A percentile compares a stretch with the other conserved stretches of the same genome.
phyloP scores from a whole-genome alignment of 2,113 vertebrate species.

The Sprattus sprattus region DNA sequence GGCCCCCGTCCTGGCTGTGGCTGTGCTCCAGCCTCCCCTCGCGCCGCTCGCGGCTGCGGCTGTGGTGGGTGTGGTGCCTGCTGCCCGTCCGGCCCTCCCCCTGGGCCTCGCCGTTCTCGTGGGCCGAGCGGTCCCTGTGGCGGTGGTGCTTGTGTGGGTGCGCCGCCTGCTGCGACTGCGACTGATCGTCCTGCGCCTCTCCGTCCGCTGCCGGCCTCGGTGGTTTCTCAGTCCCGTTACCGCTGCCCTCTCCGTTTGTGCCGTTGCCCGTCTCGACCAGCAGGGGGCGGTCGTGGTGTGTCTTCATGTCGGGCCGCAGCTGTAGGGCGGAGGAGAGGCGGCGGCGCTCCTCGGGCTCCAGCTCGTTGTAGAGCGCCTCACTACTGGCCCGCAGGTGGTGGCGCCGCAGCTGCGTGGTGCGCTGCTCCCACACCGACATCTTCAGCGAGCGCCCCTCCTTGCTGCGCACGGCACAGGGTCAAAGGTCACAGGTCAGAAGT shows the following conservation, averaged over 20 bases:
- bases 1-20: constrained; percentile 72
- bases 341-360: constrained; percentile 85
- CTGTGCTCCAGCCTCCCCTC: constrained; percentile 70
- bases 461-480: constrained; percentile 63
- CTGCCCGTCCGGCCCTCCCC: constrained; percentile 46
- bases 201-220: background rate
- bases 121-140: constrained; percentile 70
- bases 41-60: constrained; percentile 77
- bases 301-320: constrained; percentile 90
- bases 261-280: constrained; percentile 68
- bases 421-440: constrained; percentile 96
- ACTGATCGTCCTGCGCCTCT: constrained; percentile 40
- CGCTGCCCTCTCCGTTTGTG: constrained; percentile 9
- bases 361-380: constrained; percentile 90
- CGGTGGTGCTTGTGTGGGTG: constrained; percentile 79
- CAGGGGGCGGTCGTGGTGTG: constrained; percentile 87
- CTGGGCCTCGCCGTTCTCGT: constrained; percentile 53
- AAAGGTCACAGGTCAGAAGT: background rate
- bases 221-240: constrained; percentile 36
- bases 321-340: constrained; percentile 80
- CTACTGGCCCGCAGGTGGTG: constrained; percentile 89
- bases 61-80: constrained; percentile 74
- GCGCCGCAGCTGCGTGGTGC: constrained; percentile 88
- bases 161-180: constrained; percentile 47
- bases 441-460: constrained; percentile 83